phyloP scores from a whole-genome alignment of 2,113 vertebrate genomes.

The Varanus salvator region DNA sequence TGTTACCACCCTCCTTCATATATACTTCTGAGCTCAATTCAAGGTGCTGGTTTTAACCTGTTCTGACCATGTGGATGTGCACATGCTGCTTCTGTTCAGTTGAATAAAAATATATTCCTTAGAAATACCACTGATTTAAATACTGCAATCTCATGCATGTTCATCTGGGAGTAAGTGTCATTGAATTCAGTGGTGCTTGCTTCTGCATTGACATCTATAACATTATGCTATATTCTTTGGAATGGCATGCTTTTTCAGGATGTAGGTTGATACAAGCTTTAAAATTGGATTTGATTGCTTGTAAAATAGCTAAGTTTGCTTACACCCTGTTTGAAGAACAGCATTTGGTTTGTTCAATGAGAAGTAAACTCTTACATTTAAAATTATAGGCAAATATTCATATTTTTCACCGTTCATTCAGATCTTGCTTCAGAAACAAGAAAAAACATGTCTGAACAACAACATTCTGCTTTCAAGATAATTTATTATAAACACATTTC shows the following conservation, averaged over 20 bases:
- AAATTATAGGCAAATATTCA: slow-evolving; percentile 58
- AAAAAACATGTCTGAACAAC: slow-evolving; percentile 55
- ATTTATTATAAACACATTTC: slow-evolving; percentile 69
- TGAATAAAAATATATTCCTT: background rate
- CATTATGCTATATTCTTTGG: background rate
- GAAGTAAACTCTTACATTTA: slow-evolving; percentile 33
- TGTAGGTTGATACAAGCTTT: background rate
- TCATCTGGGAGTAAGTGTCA: background rate
- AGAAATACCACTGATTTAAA: background rate
- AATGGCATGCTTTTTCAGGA: background rate
- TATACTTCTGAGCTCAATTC: too few species aligned
- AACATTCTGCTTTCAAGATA: slow-evolving; percentile 58
- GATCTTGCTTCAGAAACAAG: slow-evolving; percentile 50
- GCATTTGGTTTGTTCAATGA: slow-evolving; percentile 11
- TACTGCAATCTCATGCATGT: background rate
- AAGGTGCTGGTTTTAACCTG: too few species aligned
- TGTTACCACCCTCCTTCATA: too few species aligned
- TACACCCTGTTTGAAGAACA: background rate
- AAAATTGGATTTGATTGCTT: background rate
- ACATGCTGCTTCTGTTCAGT: background rate
- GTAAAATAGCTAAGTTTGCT: background rate
- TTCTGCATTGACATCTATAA: background rate
- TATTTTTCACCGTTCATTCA: slow-evolving; percentile 49
- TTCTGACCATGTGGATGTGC: too few species aligned
- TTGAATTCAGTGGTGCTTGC: background rate